Conservation (phyloP, 2,113 vertebrate species). For the Terrapene triunguis region DNA sequence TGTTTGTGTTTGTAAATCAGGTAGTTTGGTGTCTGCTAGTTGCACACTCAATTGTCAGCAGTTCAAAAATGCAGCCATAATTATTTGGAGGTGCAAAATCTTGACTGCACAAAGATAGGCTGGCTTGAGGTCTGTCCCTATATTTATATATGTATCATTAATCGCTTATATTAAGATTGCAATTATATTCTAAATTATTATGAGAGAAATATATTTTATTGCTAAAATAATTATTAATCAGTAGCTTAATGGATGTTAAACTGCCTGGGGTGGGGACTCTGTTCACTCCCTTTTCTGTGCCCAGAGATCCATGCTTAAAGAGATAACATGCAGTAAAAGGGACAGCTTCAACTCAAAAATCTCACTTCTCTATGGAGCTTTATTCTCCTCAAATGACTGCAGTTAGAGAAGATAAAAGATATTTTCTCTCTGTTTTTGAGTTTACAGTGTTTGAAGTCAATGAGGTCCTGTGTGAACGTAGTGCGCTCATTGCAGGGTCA, state of each 20-base stretch:
- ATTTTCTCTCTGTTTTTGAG: accelerated
- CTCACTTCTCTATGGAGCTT: accelerated
- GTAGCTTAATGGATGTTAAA: not conserved
- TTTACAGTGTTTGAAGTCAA: constrained; percentile 29
- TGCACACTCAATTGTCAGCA: not conserved
- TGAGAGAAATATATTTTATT: not conserved
- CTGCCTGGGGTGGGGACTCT: accelerated
- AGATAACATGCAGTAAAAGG: accelerated
- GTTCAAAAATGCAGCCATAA: not conserved
- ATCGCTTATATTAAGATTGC: not conserved
- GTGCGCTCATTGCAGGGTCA: not conserved
- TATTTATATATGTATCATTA: not conserved
- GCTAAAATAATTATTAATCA: not conserved
- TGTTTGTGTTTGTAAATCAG: not conserved
- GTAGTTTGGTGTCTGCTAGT: not conserved
- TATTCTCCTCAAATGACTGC: not conserved
- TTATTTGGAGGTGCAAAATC: not conserved
- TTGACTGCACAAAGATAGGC: too few species aligned
- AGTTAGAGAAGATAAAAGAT: not conserved
- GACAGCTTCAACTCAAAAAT: accelerated
- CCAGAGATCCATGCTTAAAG: not conserved
- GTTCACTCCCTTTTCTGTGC: accelerated
- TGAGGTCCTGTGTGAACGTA: not conserved
- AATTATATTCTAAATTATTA: not conserved
- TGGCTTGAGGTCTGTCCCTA: not conserved